Evolutionary conservation across 2,888 invertebrate genomes (phyloP), one percentile per base, ranked within the genome.

Genomic region (Eudasyphora cyanicolor): DNA sequence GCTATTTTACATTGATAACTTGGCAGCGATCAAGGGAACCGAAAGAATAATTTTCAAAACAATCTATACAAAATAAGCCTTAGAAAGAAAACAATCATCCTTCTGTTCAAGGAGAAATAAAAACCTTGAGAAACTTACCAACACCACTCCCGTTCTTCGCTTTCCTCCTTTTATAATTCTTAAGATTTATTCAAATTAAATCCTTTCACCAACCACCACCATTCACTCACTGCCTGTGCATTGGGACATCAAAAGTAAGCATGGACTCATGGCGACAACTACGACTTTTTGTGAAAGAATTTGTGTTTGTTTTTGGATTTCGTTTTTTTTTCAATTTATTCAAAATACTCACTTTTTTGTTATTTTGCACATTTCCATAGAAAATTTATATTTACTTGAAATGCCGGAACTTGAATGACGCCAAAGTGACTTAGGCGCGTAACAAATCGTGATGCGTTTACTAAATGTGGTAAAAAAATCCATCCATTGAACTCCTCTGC

Each of bases 361-460:
- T 17, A 10, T 27, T 3, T 57, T 57, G 3, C 10, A 77, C 64
- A 78, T 84, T 84, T 84, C 81, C 78, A 81, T 84, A 78, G 84
- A 84, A 84, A 64, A 81, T 81, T 81, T 81, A 67, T 83, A 64
- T 78, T 84, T 81, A 71, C 57, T 78, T 81, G 75, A 78, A 81
- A 81, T 84, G 84, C 84, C 84, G 84, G 84, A 84, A 84, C 84
- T 84, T 81, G 62, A 84, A 78, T 81, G 84, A 80, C 84, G 84
- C 84, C 81, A 84, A 81, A 78, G 78, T 60, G 84, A 84, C 84
- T 84, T 35, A 84, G 84, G 80, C 80, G 84, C 84, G 84, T 81
- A 81, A 78, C 81, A 81, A 84, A 84, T 81, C 84, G 84, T 84
- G 84, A 84, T 84, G 84, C 84, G 84, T 81, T 84, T 84, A 84